Evolutionary conservation across 2,113 vertebrate species (phyloP).

Genomic region (Vanacampus margaritifer): DNA sequence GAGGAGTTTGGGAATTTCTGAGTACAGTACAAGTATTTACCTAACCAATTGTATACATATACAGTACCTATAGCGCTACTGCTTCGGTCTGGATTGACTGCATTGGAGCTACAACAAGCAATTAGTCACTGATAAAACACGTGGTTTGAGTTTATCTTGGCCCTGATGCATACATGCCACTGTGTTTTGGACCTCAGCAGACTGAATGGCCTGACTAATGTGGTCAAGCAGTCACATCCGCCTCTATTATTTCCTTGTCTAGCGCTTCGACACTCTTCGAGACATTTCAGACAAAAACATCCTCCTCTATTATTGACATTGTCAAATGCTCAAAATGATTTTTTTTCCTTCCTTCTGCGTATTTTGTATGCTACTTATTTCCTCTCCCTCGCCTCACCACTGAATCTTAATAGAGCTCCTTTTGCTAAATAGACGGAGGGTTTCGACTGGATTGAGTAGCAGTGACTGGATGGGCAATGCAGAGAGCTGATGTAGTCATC

Average conservation of each 20-base stretch:
- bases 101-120: conserved; percentile 32
- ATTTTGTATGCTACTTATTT: conserved; percentile 36
- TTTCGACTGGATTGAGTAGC: conserved; percentile 63
- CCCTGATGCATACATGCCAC: not conserved
- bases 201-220: conserved; percentile 20
- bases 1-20: not conserved
- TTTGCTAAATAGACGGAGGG: conserved; percentile 57
- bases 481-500: conserved; percentile 66
- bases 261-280: not conserved
- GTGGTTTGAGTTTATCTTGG: not conserved
- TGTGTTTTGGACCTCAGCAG: not conserved
- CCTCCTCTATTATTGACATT: conserved; percentile 27
- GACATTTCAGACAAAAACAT: conserved; percentile 18
- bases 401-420: conserved; percentile 62
- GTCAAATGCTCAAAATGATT: conserved; percentile 20
- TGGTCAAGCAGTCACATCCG: conserved; percentile 5
- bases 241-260: conserved; percentile 1
- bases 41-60: not conserved
- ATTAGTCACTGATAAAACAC: not conserved
- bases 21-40: not conserved
- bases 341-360: conserved; percentile 19
- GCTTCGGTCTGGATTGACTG: not conserved
- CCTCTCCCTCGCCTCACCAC: conserved; percentile 21
- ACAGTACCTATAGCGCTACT: not conserved
- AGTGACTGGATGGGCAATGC: conserved; percentile 40